Evolutionary conservation across 1,140 invertebrate genomes (phyloP), one percentile per base, ranked within the genome.

Genomic region (Drosophila mayri): DNA sequence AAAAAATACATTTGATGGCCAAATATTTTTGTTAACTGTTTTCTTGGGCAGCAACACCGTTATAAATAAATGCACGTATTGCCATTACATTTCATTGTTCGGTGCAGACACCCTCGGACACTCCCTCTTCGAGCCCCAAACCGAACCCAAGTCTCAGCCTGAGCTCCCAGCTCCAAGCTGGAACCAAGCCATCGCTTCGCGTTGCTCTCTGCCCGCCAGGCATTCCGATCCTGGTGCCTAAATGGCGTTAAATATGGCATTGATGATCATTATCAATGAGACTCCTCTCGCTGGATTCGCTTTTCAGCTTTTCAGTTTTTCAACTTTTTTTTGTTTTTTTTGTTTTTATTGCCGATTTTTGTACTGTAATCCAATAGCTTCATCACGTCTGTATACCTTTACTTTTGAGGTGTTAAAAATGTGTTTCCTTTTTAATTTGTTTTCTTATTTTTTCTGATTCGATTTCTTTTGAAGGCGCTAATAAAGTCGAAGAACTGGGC

Each of bases 181-280:
- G 47, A 38, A 20, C 25, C 25, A 25, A 22, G 28, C 46, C 61
- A 22, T 20, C 12, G 4, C 18, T 32, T 10, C 18, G n/a, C 37
- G 10, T 37, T 30, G 37, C 28, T 30, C 37, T 65, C 38, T 12
- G 25, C 38, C 50, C 25, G 20, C 18, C 8, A 25, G 35, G 63
- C 41, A 46, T 50, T 57, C 64, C 75, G 62, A 82, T 70, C 65
- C 68, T 78, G 81, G 50, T 75, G 78, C 78, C 75, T 85, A 85
- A 85, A 85, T 87, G 82, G 82, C 83, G 82, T 85, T 85, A 85
- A 85, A 85, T 85, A 87, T 82, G 82, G 82, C 82, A 86, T 67
- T 87, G 83, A 85, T 87, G 82, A 85, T 85, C 82, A 87, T 85
- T 87, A 85, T 85, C 82, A 47, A 58, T 50, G 67, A 68, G 76